Percentiles rank a stretch among this genome's conserved stretches.
Evolutionary conservation across 2,113 vertebrate genomes (phyloP).

Genomic region (Barbus barbus): DNA sequence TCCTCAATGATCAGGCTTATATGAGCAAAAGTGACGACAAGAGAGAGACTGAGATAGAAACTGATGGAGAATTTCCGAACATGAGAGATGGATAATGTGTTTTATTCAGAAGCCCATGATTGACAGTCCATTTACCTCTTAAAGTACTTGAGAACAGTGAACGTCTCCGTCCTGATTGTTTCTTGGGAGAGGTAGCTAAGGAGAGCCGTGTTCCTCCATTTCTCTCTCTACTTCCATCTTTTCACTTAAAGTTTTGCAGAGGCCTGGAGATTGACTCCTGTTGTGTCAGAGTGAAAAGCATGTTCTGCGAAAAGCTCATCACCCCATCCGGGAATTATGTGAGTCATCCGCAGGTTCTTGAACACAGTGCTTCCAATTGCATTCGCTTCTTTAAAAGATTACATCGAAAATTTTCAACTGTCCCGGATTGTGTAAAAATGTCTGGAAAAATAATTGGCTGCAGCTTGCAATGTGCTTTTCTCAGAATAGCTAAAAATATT

Average conservation of each 20-base stretch:
- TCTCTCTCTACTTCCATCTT: constrained; percentile 40
- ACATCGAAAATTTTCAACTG: constrained; percentile 6
- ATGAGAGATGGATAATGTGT: constrained; percentile 39
- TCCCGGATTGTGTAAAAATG: background rate
- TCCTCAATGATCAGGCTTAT: constrained; percentile 29
- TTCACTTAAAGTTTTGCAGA: constrained; percentile 12
- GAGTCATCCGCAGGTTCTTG: constrained; percentile 14
- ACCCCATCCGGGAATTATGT: background rate
- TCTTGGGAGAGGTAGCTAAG: constrained; percentile 33
- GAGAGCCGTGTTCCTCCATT: constrained; percentile 33
- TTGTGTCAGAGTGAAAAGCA: constrained; percentile 32
- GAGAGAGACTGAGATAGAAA: constrained; percentile 35
- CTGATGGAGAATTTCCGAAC: constrained; percentile 30
- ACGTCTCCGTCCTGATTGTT: constrained; percentile 28
- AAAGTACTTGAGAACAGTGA: constrained; percentile 32
- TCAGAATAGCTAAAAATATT: background rate
- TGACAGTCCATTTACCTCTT: constrained; percentile 50
- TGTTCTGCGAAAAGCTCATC: constrained; percentile 38
- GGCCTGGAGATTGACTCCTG: constrained; percentile 45
- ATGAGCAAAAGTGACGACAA: constrained; percentile 19
- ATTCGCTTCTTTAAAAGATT: constrained; percentile 21
- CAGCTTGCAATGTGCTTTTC: background rate
- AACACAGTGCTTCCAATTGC: constrained; percentile 2
- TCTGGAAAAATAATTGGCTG: constrained; percentile 10
- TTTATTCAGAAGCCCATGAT: constrained; percentile 46